Base-by-base conservation (phyloP, 2,113 vertebrate genomes). In the Sisor rabdophorus region DNA sequence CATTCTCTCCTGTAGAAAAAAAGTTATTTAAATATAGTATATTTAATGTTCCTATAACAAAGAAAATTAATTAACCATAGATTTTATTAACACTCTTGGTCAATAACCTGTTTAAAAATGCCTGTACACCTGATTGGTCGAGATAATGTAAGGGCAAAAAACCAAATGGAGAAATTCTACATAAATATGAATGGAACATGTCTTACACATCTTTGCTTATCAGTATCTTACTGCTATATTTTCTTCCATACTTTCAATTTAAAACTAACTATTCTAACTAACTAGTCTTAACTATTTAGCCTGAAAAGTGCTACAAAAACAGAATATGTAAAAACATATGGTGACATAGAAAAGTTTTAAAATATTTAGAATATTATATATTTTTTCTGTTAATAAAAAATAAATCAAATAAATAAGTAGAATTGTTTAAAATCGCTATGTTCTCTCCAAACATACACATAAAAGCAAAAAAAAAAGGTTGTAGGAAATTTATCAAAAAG, bases 111-210 rank as follows among this genome's bases (percentile, higher is more conserved):
- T 1, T 53, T 20, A 44, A 36, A 89, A 85, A n/a, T 59, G 79
- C 81, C 85, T 82, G 83, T 85, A 79, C 81, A 82, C 78, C 74
- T 69, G 69, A 76, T 77, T 79, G 76, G 28, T 80, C 79, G 83
- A 75, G 73, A 84, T 79, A 52, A 30, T 55, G 10, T 47, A 36
- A 68, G 36, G 20, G 30, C 2, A 9, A 73, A 64, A 68, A 78
- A 70, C 68, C 24, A 58, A 28, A 40, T 30, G 47, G 60, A 67
- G 75, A 76, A 76, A n/a, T 79, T 44, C 59, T 1, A 58, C 52
- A 44, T 53, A 0, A 44, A 73, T 79, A n/a, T n/a, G 81, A 74
- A 75, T 70, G 82, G 77, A 72, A 44, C 63, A 55, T 61, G 26
- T 36, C 2, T 6, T 36, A 36, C 61, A 60, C 71, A 48, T 70